Conservation (phyloP, 2,888 invertebrate species). For the Meiosimyza platycephala region DNA sequence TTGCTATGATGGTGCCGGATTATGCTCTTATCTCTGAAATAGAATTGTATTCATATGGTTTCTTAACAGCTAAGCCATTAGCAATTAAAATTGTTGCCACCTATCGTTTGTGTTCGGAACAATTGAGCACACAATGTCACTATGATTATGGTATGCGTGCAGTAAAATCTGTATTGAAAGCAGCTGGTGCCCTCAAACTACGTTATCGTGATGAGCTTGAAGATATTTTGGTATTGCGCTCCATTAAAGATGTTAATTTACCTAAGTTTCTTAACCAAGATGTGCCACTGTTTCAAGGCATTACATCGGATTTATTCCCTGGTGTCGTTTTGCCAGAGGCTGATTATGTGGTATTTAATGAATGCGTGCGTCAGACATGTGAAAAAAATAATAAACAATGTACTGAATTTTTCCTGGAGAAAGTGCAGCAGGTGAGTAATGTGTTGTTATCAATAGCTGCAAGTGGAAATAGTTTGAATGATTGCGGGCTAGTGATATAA, state of each 20-base stretch:
- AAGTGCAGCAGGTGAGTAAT: slow-evolving; percentile 72
- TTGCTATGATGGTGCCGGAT: slow-evolving; percentile 98
- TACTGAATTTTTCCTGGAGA: slow-evolving; percentile 87
- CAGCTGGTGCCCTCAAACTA: slow-evolving; percentile 90
- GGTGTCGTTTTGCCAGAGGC: slow-evolving; percentile 82
- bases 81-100: slow-evolving; percentile 95
- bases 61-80: slow-evolving; percentile 86
- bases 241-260: slow-evolving; percentile 93
- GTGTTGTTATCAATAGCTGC: not conserved
- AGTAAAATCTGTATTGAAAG: slow-evolving; percentile 91
- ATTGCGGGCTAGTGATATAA: not conserved
- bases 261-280: slow-evolving; percentile 93
- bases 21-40: slow-evolving; percentile 96
- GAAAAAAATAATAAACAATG: slow-evolving; percentile 82
- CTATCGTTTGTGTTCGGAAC: slow-evolving; percentile 92
- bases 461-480: not conserved
- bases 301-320: slow-evolving; percentile 94
- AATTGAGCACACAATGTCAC: slow-evolving; percentile 91
- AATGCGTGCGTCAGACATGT: slow-evolving; percentile 74
- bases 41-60: slow-evolving; percentile 92
- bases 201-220: slow-evolving; percentile 90
- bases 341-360: slow-evolving; percentile 80
- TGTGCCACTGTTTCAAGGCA: slow-evolving; percentile 91
- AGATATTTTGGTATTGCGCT: slow-evolving; percentile 85
- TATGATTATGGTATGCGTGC: slow-evolving; percentile 98